A percentile compares a stretch with the other conserved stretches of the same genome.
Conservation (phyloP, 2,113 vertebrate species). For the Brachypteracias leptosomus region DNA sequence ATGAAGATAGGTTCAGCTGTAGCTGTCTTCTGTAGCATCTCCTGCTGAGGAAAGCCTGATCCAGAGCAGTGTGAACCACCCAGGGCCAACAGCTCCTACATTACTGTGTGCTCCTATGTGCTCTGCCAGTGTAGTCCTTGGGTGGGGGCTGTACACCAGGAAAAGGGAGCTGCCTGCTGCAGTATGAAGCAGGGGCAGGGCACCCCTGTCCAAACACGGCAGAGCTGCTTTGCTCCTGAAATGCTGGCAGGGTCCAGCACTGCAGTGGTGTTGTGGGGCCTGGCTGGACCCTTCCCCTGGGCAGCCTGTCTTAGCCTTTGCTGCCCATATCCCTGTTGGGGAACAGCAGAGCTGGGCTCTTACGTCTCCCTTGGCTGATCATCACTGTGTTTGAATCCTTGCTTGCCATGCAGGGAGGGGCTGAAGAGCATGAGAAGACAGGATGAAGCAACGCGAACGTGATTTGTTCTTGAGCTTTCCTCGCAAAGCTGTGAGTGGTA, state of each 20-base stretch:
- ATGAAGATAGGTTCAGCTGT: neutral
- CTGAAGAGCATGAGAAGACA: neutral
- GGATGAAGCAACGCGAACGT: fast-evolving
- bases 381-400: neutral
- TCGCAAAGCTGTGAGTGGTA: neutral
- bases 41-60: neutral
- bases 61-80: neutral
- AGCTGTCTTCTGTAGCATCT: neutral
- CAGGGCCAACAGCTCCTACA: neutral
- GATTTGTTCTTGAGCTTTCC: conserved; percentile 1
- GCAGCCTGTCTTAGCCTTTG: neutral
- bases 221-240: fast-evolving
- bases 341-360: neutral
- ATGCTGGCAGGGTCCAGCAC: neutral
- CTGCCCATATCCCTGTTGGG: neutral
- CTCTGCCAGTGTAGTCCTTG: neutral
- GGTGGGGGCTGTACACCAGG: neutral
- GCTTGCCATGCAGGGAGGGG: neutral
- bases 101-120: neutral
- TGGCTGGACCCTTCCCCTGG: neutral
- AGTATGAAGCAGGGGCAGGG: no score
- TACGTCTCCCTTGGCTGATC: neutral
- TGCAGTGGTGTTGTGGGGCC: fast-evolving
- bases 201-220: no score
- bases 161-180: neutral